phyloP scores from a whole-genome alignment of 2,797 vertebrate genomes.

The Threskiornis aethiopicus region DNA sequence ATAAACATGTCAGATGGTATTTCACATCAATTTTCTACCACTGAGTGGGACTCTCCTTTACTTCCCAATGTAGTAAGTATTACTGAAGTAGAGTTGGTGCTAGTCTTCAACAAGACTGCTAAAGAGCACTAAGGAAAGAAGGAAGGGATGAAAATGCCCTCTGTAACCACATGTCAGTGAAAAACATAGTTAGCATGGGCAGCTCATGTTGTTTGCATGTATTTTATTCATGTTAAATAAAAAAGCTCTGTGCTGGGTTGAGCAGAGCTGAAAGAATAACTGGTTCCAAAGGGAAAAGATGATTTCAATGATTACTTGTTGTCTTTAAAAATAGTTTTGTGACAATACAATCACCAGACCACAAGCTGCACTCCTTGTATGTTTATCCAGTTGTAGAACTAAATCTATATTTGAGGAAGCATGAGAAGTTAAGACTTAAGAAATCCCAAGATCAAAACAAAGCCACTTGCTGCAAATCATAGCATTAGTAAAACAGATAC shows the following conservation, averaged over 20 bases:
- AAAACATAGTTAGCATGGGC: not conserved
- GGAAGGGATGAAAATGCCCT: not conserved
- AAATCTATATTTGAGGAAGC: conserved; percentile 1
- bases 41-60: conserved; percentile 17
- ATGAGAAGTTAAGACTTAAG: conserved; percentile 1
- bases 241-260: not conserved
- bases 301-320: not conserved
- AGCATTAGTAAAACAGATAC: not conserved
- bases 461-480: conserved; percentile 9
- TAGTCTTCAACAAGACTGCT: not conserved
- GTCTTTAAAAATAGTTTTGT: conserved; percentile 9
- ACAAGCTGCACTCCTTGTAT: not conserved
- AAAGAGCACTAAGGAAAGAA: not conserved
- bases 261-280: not conserved
- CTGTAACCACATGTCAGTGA: not conserved
- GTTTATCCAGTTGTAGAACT: not conserved
- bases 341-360: not conserved
- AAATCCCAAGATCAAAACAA: conserved; percentile 38
- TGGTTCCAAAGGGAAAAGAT: not conserved
- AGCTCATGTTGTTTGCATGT: not conserved
- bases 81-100: not conserved
- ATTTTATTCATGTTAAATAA: not conserved
- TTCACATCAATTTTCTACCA: conserved; percentile 68
- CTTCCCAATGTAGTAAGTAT: not conserved
- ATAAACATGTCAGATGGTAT: conserved; percentile 69